Base-by-base conservation (phyloP, 2,797 vertebrate species). In the Tiaroga cobitis region DNA sequence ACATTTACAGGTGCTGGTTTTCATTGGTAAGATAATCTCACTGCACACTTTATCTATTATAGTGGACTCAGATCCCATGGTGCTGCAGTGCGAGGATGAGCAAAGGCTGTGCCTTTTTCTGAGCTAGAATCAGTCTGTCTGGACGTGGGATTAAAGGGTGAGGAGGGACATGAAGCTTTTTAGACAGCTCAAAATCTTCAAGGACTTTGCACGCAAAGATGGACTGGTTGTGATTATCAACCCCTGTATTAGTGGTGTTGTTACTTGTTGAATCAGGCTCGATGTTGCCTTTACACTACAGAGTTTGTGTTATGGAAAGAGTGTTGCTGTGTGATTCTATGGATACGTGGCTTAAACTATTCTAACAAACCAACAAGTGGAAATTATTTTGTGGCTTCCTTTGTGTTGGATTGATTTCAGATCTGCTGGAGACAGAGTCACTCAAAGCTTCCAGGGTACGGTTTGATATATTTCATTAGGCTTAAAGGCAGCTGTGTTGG, bases 101-200 rank as follows among this genome's bases (percentile, higher is more conserved):
- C 88, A 77, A 86, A 89, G 92, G 84, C 88, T 92, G 84, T 86
- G 90, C 84, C 86, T 81, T 34, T 84, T 82, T 89, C 90, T 94
- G 91, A 93, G 91, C 92, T 93, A 91, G 90, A 90, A 89, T 94
- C 91, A 93, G 92, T 88, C 93, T 94, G 95, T 94, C 94, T 95
- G 92, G 92, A 90, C 87, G 93, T 89, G 89, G 93, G 94, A 95
- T 95, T 95, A 95, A 81, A 63, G 91, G 89, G 59, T 89, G 87
- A 91, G 86, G 82, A 85, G 86, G 80, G 91, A 94, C 89, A 91
- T 93, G 91, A 92, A 76, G 91, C 88, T 90, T 89, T 86, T 87
- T 77, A 87, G 87, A 86, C 85, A 92, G 90, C 92, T 91, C 90
- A 91, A 85, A 86, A 72, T 87, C 89, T 91, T 88, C 85, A 87